A percentile compares a stretch with the other conserved stretches of the same genome.
phyloP scores from a whole-genome alignment of 2,888 invertebrate species.

The Autographa gamma region DNA sequence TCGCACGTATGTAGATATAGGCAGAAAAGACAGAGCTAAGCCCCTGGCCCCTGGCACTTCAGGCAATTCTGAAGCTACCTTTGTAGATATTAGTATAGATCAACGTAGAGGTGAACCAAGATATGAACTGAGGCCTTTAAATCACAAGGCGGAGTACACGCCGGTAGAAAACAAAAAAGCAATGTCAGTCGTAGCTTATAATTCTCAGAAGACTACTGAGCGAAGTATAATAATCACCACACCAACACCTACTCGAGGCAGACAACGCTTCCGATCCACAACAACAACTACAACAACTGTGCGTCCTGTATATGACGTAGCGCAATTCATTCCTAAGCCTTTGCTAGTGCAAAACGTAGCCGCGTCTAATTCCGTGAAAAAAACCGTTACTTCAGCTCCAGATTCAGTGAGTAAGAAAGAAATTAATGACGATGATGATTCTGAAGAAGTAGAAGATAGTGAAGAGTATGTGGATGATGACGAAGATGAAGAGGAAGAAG shows the following conservation, averaged over 20 bases:
- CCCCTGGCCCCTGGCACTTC: conserved; percentile 37
- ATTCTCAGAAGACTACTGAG: conserved; percentile 60
- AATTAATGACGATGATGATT: conserved; percentile 40
- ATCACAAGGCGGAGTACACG: conserved; percentile 78
- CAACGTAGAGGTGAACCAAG: conserved; percentile 81
- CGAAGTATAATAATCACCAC: conserved; percentile 42
- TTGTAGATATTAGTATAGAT: conserved; percentile 78
- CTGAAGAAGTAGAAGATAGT: conserved; percentile 30
- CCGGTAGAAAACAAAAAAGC: conserved; percentile 77
- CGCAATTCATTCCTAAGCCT: conserved; percentile 65
- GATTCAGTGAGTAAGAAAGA: conserved; percentile 10
- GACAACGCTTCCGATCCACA: conserved; percentile 46
- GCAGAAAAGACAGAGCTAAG: conserved; percentile 75
- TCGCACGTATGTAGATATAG: conserved; percentile 79
- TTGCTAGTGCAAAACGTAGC: conserved; percentile 67
- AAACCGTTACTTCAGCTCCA: conserved; percentile 61
- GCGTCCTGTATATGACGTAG: conserved; percentile 66
- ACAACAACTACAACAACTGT: conserved; percentile 52
- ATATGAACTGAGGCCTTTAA: conserved; percentile 77
- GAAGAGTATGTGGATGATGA: conserved; percentile 73
- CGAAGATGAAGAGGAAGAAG: conserved; percentile 65
- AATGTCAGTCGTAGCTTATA: conserved; percentile 76
- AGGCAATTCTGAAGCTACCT: conserved; percentile 58
- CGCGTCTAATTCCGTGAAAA: conserved; percentile 69
- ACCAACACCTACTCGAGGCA: conserved; percentile 40